Conservation (phyloP, 2,888 invertebrate species). For the Timandra comae region DNA sequence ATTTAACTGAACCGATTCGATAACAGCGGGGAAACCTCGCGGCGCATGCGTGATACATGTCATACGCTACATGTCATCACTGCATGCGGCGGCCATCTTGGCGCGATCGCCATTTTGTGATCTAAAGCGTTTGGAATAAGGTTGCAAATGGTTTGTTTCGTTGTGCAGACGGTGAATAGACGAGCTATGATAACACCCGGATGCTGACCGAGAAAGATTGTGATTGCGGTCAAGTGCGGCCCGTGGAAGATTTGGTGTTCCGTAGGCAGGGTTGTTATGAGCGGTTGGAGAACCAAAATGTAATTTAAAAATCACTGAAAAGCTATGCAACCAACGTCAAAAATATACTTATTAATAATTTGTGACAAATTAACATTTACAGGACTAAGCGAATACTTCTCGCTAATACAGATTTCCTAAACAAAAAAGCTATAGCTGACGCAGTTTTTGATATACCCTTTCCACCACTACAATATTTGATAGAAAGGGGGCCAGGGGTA, state of each 20-base stretch:
- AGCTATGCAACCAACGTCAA: too few species aligned
- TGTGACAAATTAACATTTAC: too few species aligned
- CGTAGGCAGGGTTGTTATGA: constrained; percentile 1
- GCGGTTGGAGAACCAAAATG: too few species aligned
- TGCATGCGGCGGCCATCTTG: constrained; percentile 3
- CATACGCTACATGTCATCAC: constrained; percentile 23
- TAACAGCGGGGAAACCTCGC: constrained; percentile 19
- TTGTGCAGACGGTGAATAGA: constrained; percentile 35
- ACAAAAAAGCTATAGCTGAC: too few species aligned
- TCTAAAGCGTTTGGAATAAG: too few species aligned
- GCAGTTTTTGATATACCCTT: too few species aligned
- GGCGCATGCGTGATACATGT: constrained; percentile 27
- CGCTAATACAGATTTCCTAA: too few species aligned
- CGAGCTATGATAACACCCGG: constrained; percentile 37
- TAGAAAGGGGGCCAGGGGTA: too few species aligned
- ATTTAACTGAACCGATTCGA: not conserved
- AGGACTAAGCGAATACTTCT: too few species aligned
- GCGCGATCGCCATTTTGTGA: constrained; percentile 4
- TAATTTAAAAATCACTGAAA: too few species aligned
- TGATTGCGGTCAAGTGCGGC: constrained; percentile 15
- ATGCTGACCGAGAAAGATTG: constrained; percentile 25
- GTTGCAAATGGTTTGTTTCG: not conserved
- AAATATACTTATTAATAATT: too few species aligned
- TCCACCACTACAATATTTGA: too few species aligned
- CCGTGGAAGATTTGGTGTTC: not conserved